A percentile compares a stretch with the other conserved stretches of the same genome.
Evolutionary conservation across 2,113 vertebrate species (phyloP).

Genomic region (Stercorarius parasiticus): DNA sequence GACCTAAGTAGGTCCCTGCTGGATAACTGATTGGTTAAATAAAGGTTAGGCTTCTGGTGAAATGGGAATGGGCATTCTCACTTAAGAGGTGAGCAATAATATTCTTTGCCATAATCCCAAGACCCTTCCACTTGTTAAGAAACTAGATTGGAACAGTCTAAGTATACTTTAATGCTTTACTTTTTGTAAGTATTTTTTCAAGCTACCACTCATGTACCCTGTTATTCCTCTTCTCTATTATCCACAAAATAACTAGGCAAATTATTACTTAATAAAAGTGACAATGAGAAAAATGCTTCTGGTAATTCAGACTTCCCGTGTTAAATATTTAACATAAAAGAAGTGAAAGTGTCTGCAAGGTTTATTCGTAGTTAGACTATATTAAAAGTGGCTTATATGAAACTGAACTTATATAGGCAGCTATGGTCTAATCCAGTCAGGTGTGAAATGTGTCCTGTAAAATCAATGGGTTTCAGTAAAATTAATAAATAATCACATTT

Average conservation of each 20-base stretch:
- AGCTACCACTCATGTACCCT: not conserved
- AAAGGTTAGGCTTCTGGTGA: not conserved
- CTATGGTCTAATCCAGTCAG: not conserved
- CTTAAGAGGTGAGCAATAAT: not conserved
- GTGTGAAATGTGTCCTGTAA: not conserved
- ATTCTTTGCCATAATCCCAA: not conserved
- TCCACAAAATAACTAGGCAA: not conserved
- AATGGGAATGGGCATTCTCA: not conserved
- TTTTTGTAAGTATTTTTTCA: not conserved
- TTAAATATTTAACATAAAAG: not conserved
- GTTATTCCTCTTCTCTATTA: not conserved
- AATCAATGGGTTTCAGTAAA: not conserved
- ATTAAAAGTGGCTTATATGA: not conserved
- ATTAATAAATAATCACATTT: not conserved
- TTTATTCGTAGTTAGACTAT: not conserved
- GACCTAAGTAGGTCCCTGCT: not conserved
- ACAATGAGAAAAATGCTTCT: not conserved
- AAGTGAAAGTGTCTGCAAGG: not conserved
- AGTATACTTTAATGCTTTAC: not conserved
- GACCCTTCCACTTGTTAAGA: not conserved
- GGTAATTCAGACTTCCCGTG: not conserved
- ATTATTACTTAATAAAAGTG: not conserved
- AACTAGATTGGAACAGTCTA: not conserved
- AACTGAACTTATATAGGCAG: not conserved
- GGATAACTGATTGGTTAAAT: slow-evolving; percentile 10